Conservation (phyloP, 2,797 vertebrate genomes). For the Merluccius polli region DNA sequence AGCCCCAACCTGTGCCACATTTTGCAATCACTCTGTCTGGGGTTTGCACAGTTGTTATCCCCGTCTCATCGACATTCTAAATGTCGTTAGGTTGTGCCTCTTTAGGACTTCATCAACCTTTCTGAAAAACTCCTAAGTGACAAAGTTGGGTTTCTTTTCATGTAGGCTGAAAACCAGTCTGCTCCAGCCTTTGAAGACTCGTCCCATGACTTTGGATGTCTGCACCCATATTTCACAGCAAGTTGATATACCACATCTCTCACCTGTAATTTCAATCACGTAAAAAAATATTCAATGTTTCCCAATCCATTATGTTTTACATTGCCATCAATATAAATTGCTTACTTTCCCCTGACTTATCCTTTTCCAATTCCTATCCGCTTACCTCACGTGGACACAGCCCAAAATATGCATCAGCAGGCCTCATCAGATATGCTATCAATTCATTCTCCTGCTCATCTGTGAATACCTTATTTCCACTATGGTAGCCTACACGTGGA, state of each 20-base stretch:
- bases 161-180: neutral
- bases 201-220: too few relatives aligned
- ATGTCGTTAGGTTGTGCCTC: neutral
- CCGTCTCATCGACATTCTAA: neutral
- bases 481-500: too few relatives aligned
- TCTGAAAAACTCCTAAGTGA: neutral
- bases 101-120: neutral
- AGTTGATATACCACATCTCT: neutral
- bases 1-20: neutral
- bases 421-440: too few relatives aligned
- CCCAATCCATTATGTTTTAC: neutral
- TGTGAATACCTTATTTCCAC: too few relatives aligned
- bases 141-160: neutral
- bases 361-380: too few relatives aligned
- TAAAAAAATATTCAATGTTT: neutral
- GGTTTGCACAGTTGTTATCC: neutral
- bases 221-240: conserved; percentile 1
- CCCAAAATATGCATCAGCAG: too few relatives aligned
- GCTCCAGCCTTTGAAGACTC: neutral
- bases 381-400: too few relatives aligned
- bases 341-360: too few relatives aligned
- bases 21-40: neutral
- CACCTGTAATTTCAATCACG: neutral
- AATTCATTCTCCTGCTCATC: too few relatives aligned
- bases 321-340: neutral